Evolutionary conservation across 1,140 invertebrate species (phyloP).

Genomic region (Papilio glaucus): DNA sequence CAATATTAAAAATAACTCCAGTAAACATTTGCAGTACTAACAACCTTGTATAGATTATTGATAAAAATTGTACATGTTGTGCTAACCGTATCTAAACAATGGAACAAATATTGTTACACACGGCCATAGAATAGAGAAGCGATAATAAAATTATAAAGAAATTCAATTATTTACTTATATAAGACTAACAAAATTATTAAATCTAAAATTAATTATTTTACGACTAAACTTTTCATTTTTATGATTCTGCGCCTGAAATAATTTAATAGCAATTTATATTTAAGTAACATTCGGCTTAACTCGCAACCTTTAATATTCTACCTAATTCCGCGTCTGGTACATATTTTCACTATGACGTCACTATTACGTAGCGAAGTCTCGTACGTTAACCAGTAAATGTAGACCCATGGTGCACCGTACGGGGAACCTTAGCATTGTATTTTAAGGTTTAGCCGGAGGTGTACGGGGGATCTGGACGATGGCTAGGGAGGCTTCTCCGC

Average conservation of each 20-base stretch:
- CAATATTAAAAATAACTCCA: neutral
- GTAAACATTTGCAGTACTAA: slow-evolving; percentile 3
- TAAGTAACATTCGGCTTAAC: too few species aligned
- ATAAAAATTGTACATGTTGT: slow-evolving; percentile 20
- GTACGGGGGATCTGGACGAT: slow-evolving; percentile 38
- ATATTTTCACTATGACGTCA: slow-evolving; percentile 37
- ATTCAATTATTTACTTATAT: neutral
- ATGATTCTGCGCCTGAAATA: neutral
- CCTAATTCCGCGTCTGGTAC: slow-evolving; percentile 30
- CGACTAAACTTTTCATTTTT: neutral
- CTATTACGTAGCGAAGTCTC: neutral
- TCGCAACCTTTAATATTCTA: slow-evolving; percentile 3
- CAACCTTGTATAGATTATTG: slow-evolving; percentile 23
- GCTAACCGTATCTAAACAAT: slow-evolving; percentile 11
- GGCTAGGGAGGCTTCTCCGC: slow-evolving; percentile 33
- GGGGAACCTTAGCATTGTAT: slow-evolving; percentile 6
- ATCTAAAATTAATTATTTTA: neutral
- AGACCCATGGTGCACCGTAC: slow-evolving; percentile 20
- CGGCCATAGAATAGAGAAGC: neutral
- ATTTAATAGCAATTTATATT: neutral
- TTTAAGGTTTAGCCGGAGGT: neutral
- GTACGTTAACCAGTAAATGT: slow-evolving; percentile 12
- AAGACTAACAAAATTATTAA: neutral
- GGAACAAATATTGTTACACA: slow-evolving; percentile 20
- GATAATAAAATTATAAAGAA: neutral